These are phyloP conservation scores for Phasia obesa DNA, from an alignment of 2,888 invertebrate genomes.

Conservation along the genomic window DNA sequence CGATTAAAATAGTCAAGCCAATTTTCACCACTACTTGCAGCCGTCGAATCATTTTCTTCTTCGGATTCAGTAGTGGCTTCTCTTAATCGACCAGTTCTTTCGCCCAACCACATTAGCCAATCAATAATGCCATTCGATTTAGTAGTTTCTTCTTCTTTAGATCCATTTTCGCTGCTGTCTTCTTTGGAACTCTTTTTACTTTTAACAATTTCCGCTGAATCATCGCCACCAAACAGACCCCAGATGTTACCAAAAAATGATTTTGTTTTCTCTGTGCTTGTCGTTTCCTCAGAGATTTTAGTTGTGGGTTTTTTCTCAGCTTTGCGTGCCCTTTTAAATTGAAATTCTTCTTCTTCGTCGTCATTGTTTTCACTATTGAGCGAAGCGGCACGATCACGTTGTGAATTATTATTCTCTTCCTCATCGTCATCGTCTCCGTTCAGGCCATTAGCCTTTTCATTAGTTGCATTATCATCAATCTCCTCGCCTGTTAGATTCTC, in stretches of 20 bases:
- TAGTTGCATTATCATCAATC: constrained; percentile 68
- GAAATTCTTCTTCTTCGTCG: constrained; percentile 73
- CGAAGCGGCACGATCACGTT: constrained; percentile 62
- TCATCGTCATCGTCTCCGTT: constrained; percentile 69
- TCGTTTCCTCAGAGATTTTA: constrained; percentile 12
- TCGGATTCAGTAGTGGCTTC: constrained; percentile 55
- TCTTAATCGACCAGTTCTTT: constrained; percentile 65
- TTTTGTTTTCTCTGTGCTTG: constrained; percentile 72
- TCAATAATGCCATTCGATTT: constrained; percentile 77
- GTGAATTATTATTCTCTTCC: constrained; percentile 69
- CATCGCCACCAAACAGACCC: constrained; percentile 70
- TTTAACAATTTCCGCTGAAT: constrained; percentile 26
- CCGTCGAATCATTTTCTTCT: constrained; percentile 53
- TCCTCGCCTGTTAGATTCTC: constrained; percentile 61
- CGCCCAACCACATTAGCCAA: constrained; percentile 78
- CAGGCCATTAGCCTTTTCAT: constrained; percentile 36
- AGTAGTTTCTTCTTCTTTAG: constrained; percentile 30
- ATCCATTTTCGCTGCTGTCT: constrained; percentile 41
- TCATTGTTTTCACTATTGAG: constrained; percentile 72
- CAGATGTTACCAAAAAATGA: constrained; percentile 72
- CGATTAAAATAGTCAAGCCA: constrained; percentile 79
- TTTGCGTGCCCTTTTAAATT: constrained; percentile 73
- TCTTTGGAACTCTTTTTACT: constrained; percentile 44
- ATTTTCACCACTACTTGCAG: constrained; percentile 66
- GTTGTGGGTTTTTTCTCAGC: constrained; percentile 61